Percentiles rank a stretch among this genome's conserved stretches.
Conservation (phyloP, 2,113 vertebrate species). For the Heptranchias perlo region DNA sequence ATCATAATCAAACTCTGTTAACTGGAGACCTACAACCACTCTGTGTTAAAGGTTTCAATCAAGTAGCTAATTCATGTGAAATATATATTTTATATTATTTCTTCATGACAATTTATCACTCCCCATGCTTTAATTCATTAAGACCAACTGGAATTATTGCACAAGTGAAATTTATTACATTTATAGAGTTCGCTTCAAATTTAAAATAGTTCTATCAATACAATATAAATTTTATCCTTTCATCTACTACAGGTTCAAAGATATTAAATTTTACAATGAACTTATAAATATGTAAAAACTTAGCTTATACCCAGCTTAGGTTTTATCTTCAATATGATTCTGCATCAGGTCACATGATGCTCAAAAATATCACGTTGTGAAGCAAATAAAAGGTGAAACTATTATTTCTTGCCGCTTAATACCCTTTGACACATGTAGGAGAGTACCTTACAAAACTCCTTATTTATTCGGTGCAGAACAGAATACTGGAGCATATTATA, state of each 20-base stretch:
- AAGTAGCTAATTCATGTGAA: background rate
- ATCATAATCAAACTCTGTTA: constrained; percentile 1
- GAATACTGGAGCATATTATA: background rate
- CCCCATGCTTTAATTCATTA: background rate
- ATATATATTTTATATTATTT: background rate
- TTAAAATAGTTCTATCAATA: background rate
- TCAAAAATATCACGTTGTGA: background rate
- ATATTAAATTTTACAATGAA: background rate
- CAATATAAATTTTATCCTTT: background rate
- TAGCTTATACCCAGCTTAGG: background rate
- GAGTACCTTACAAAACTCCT: background rate
- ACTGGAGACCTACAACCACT: background rate
- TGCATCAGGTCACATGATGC: background rate
- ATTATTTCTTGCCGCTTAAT: background rate
- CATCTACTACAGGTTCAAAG: background rate
- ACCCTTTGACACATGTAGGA: background rate
- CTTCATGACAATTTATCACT: background rate
- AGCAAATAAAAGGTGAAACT: background rate
- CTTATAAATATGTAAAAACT: background rate
- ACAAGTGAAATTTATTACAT: background rate
- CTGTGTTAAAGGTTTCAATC: background rate
- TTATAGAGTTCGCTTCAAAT: background rate
- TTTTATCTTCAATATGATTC: background rate
- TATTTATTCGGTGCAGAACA: background rate
- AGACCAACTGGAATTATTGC: background rate